Conservation (phyloP, 2,797 vertebrate species). For the Hemibagrus guttatus region DNA sequence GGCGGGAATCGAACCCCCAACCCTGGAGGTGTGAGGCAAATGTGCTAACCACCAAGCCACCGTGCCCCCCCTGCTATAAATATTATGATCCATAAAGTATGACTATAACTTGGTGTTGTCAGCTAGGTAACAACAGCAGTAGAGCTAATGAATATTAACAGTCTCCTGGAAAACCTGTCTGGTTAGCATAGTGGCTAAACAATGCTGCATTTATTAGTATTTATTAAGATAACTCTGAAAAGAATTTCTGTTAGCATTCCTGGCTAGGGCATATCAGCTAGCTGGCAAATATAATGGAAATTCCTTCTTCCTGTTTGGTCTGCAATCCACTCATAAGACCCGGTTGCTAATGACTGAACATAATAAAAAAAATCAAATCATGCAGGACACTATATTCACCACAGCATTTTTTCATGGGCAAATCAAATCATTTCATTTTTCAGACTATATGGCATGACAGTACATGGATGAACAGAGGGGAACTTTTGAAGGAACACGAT, state of each 20-base stretch:
- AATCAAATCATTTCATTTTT: background rate
- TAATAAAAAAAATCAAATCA: background rate
- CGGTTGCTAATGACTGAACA: background rate
- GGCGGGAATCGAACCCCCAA: too few species aligned
- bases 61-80: too few species aligned
- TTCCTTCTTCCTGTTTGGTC: background rate
- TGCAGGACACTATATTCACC: background rate
- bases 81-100: background rate
- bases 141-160: background rate
- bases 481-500: conserved; percentile 13
- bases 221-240: background rate
- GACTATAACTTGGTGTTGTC: background rate
- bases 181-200: background rate
- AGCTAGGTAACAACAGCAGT: background rate
- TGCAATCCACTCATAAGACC: background rate
- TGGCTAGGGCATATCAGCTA: background rate
- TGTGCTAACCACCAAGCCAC: too few species aligned
- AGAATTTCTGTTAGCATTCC: background rate
- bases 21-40: too few species aligned
- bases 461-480: background rate
- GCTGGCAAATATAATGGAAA: background rate
- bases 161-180: background rate
- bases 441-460: background rate
- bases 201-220: background rate
- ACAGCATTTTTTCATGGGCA: background rate